A percentile compares a stretch with the other conserved stretches of the same genome.
Evolutionary conservation across 2,797 vertebrate species (phyloP).

Genomic region (Spheniscus humboldti): DNA sequence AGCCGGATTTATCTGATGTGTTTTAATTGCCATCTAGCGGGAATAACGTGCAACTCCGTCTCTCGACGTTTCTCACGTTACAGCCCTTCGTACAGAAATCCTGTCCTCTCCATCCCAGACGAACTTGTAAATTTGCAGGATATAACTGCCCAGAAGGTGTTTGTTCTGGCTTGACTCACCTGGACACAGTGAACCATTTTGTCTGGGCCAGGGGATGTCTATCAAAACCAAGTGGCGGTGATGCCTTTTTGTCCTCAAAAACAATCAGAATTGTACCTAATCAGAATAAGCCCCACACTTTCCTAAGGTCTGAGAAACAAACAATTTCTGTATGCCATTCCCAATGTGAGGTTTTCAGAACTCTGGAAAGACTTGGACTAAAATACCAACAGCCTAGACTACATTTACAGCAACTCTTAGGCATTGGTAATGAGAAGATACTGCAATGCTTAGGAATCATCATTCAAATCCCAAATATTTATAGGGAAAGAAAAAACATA

Average conservation of each 20-base stretch:
- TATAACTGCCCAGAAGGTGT: background rate
- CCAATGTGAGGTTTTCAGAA: background rate
- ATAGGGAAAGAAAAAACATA: background rate
- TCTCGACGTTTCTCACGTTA: rapidly evolving
- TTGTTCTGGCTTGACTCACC: background rate
- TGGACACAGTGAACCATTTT: background rate
- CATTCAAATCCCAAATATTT: background rate
- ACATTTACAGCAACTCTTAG: background rate
- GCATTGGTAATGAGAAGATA: background rate
- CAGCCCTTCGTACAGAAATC: background rate
- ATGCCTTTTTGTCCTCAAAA: background rate
- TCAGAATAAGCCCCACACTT: background rate
- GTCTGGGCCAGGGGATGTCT: background rate
- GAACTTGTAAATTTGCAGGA: background rate
- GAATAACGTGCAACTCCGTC: background rate
- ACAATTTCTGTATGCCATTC: background rate
- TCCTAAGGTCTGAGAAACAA: background rate
- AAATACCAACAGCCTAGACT: background rate
- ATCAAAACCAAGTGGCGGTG: background rate
- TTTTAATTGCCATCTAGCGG: slow-evolving; percentile 58
- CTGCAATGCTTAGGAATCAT: background rate
- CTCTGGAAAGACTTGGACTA: background rate
- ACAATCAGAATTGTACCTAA: background rate
- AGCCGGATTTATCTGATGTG: background rate
- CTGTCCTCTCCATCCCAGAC: background rate